phyloP scores from a whole-genome alignment of 2,113 vertebrate species.

The Plotosus lineatus region DNA sequence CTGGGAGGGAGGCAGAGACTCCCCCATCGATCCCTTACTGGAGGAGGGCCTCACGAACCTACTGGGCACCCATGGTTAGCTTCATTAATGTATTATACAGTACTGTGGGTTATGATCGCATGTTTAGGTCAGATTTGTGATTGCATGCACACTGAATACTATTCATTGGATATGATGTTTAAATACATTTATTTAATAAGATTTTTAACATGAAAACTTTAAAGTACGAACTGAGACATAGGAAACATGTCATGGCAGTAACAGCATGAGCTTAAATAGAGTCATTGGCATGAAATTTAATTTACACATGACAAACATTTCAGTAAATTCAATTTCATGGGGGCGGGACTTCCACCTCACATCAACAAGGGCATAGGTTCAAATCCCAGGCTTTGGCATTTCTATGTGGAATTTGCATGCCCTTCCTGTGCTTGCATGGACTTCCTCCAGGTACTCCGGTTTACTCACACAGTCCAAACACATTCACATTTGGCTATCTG shows the following conservation, averaged over 20 bases:
- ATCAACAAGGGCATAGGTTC: too few relatives aligned
- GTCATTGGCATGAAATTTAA: background rate
- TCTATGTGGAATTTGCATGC: too few relatives aligned
- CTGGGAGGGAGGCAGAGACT: conserved; percentile 79
- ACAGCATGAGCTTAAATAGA: background rate
- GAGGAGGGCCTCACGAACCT: conserved; percentile 82
- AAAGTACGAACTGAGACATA: background rate
- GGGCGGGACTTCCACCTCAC: too few relatives aligned
- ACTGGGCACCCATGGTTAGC: conserved; percentile 78
- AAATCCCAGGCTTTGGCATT: too few relatives aligned
- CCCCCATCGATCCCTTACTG: conserved; percentile 79
- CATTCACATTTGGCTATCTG: too few relatives aligned
- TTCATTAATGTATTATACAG: background rate
- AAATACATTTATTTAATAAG: too few relatives aligned
- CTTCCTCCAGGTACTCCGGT: too few relatives aligned
- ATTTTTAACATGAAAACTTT: background rate
- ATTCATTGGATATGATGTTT: conserved; percentile 10
- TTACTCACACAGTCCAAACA: too few relatives aligned
- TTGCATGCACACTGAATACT: background rate
- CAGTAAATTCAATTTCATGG: background rate
- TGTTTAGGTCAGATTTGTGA: background rate
- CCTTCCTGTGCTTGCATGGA: too few relatives aligned
- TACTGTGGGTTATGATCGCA: background rate
- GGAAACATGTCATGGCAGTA: background rate
- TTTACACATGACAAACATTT: background rate